A percentile compares a stretch with the other conserved stretches of the same genome.
These are phyloP conservation scores for human DNA, from an alignment of 2,113 vertebrate species.

Conservation along the genomic window GRCh38 chr12:74119001-74119500, in stretches of 20 bases:
- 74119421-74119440: neutral
- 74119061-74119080: neutral
- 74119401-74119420: neutral
- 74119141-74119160: neutral
- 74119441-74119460: neutral
- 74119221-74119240: neutral
- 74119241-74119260: neutral
- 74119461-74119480: neutral
- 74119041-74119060: neutral
- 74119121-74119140: neutral
- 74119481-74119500: neutral
- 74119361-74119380: neutral
- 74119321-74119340: neutral
- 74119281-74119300: neutral
- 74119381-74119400: neutral
- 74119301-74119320: neutral
- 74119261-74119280: neutral
- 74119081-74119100: neutral
- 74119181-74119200: neutral
- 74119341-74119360: neutral
- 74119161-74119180: neutral
- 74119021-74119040: neutral
- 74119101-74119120: neutral
- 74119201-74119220: neutral
- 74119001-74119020: neutral